Evolutionary conservation across 2,113 vertebrate species (phyloP).

Genomic region (Bos indicus): DNA sequence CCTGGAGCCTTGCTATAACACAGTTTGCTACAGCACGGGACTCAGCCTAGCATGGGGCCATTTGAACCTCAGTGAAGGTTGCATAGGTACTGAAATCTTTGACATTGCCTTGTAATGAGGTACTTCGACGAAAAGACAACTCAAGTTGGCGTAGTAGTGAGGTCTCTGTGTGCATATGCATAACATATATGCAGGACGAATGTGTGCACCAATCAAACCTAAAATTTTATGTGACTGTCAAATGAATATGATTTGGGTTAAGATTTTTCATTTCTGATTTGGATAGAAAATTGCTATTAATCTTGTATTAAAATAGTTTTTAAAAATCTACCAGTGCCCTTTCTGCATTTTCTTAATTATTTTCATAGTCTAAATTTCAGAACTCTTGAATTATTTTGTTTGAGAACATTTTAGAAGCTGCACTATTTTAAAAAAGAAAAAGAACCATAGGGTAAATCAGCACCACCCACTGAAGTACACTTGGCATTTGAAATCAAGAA

Average conservation of each 20-base stretch:
- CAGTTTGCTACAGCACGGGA: background rate
- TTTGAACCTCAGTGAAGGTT: slow-evolving; percentile 17
- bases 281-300: slow-evolving; percentile 76
- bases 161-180: slow-evolving; percentile 61
- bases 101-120: slow-evolving; percentile 26
- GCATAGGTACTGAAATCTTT: slow-evolving; percentile 10
- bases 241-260: slow-evolving; percentile 70
- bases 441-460: background rate
- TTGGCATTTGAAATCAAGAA: background rate
- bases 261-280: slow-evolving; percentile 76
- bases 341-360: slow-evolving; percentile 51
- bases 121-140: slow-evolving; percentile 1
- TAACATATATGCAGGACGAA: slow-evolving; percentile 56
- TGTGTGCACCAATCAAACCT: slow-evolving; percentile 67
- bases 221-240: slow-evolving; percentile 72
- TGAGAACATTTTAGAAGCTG: background rate
- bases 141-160: background rate
- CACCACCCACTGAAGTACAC: background rate
- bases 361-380: background rate
- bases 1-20: slow-evolving; percentile 61
- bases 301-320: slow-evolving; percentile 78
- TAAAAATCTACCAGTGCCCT: slow-evolving; percentile 58
- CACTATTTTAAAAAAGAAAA: background rate
- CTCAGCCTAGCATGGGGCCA: slow-evolving; percentile 35
- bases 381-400: background rate